Base-by-base conservation (phyloP, 1,140 invertebrate species). In the Telenomus remus region DNA sequence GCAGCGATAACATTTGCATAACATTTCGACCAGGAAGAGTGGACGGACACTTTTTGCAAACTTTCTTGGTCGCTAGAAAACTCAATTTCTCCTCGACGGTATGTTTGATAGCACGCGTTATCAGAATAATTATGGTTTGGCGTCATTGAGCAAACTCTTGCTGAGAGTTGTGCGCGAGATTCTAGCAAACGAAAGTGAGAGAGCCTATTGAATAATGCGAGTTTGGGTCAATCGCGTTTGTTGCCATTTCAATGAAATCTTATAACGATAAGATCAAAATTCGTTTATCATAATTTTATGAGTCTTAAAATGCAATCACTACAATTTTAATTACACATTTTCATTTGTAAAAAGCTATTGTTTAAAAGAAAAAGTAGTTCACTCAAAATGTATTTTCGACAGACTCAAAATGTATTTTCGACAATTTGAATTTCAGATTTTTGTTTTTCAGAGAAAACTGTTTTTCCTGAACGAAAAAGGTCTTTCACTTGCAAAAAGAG, bases 21-120 rank as follows among this genome's bases (percentile, higher is more conserved):
- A 77, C 59, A 73, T 73, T 77, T 69, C 69, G 63, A 51, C 57
- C 59, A 50, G 64, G 39, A 77, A 69, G 47, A 15, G n/a, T n/a
- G n/a, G n/a, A n/a, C n/a, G n/a, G n/a, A n/a, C n/a, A n/a, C n/a
- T 65, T 73, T 70, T 54, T 53, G 35, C 44, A 5, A 70, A 73
- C 69, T 78, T 78, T 78, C 76, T 73, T 78, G 55, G 54, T 50
- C 64, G 47, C 74, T 78, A 78, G 70, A 78, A 74, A 74, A 71
- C 56, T 53, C 56, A 78, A 73, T 74, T 73, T 78, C 76, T 74
- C 76, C 37, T 71, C 43, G 6, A 27, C 19, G 60, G 61, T 56
- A 72, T 77, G 63, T 63, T 72, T 77, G 68, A 77, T 72, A 59
- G 63, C 56, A 68, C 50, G 63, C 74, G 74, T 71, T 71, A 71